Conservation (phyloP, 2,888 invertebrate species). For the Lasioglossum calceatum region DNA sequence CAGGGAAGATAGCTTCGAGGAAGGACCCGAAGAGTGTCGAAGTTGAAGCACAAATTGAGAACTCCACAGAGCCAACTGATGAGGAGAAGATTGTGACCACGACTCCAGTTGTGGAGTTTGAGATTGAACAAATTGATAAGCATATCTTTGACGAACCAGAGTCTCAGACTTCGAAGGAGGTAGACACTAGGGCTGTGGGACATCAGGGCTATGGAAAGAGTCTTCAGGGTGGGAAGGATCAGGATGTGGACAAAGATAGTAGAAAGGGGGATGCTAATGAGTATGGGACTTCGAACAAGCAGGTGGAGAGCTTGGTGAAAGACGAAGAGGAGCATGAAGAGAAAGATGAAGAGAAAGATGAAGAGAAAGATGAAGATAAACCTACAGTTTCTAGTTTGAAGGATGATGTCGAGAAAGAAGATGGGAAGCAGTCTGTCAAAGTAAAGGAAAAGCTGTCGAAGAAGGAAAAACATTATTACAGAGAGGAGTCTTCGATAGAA, state of each 20-base stretch:
- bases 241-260: conserved; percentile 15
- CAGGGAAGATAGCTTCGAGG: conserved; percentile 47
- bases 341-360: conserved; percentile 10
- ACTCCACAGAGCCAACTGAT: background rate
- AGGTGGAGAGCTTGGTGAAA: conserved; percentile 2
- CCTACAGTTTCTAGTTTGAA: background rate
- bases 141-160: conserved; percentile 67
- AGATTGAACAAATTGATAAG: conserved; percentile 57
- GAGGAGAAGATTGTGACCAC: conserved; percentile 21
- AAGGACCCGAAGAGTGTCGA: conserved; percentile 23
- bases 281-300: conserved; percentile 13
- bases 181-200: conserved; percentile 63
- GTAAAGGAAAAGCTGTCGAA: background rate
- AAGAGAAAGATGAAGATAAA: conserved; percentile 12
- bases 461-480: conserved; percentile 6
- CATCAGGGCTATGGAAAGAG: conserved; percentile 51
- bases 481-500: conserved; percentile 37
- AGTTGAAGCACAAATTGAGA: background rate
- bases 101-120: background rate
- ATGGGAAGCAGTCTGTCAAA: background rate
- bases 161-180: conserved; percentile 66
- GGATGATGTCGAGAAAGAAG: background rate
- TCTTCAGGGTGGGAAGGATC: conserved; percentile 34
- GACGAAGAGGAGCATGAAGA: background rate
- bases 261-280: conserved; percentile 31